Evolutionary conservation across 2,113 vertebrate species (phyloP).

Genomic region (Marcusenius ussheri): DNA sequence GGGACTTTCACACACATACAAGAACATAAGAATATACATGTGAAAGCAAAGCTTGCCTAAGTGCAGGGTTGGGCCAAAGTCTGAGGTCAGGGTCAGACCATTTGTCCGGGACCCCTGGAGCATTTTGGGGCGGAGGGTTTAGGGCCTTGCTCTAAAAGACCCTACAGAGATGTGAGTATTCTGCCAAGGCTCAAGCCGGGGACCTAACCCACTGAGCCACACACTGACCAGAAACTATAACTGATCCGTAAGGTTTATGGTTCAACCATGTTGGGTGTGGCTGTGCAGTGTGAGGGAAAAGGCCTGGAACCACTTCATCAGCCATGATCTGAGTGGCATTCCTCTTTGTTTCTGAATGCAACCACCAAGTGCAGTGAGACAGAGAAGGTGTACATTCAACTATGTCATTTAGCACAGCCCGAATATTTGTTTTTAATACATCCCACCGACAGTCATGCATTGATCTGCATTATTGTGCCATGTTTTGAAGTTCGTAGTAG

Average conservation of each 20-base stretch:
- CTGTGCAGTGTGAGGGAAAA: neutral
- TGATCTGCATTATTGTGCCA: neutral
- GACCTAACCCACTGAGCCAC: neutral
- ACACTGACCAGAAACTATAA: neutral
- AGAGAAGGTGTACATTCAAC: neutral
- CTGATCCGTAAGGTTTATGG: conserved; percentile 2
- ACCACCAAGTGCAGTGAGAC: neutral
- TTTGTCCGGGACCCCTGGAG: neutral
- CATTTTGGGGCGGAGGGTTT: neutral
- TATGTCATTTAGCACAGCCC: neutral
- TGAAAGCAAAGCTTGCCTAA: neutral
- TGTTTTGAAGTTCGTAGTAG: neutral
- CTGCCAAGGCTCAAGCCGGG: neutral
- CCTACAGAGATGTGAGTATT: neutral
- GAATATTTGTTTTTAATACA: neutral
- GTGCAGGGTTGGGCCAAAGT: neutral
- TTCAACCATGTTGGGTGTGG: neutral
- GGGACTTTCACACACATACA: neutral
- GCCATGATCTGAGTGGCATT: conserved; percentile 7
- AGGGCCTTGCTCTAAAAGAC: neutral
- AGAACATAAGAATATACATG: too few species aligned
- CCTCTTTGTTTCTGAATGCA: neutral
- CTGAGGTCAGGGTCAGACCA: neutral
- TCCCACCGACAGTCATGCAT: neutral
- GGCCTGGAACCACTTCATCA: neutral